Evolutionary conservation across 2,888 invertebrate species (phyloP), one percentile per base, ranked within the genome.

Genomic region (Priocnemis perturbator): DNA sequence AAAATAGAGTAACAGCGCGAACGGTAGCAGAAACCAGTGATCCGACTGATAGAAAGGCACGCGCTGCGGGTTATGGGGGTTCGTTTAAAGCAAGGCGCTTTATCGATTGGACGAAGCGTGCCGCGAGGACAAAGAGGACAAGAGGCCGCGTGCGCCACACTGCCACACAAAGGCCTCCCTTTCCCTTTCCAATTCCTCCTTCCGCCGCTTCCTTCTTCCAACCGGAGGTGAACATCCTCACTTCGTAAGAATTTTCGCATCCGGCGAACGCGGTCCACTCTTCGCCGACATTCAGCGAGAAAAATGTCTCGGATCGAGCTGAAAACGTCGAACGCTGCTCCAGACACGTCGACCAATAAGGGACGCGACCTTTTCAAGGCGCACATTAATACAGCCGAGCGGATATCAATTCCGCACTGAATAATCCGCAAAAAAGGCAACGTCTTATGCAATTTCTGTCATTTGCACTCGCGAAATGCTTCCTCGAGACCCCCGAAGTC

Each of bases 41-140:
- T 50, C 50, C 17, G 21, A 21, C 44, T 17, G 37, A 44, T 14
- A 26, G 56, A 14, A 53, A 23, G 23, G 53, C 53, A 23, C 48
- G 59, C 20, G n/a, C 3, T 15, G 20, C 5, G 21, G 17, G 17
- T 72, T 71, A 58, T 47, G 69, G 37, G 68, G 76, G 76, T 75
- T 79, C 73, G 78, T 72, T 83, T 83, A 75, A 77, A 73, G 73
- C 79, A 69, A 79, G 80, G 77, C 77, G 80, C 79, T 80, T 81
- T 82, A 84, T 84, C 83, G 83, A 84, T 84, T 84, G 81, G 66
- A 69, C 64, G 76, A 80, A 81, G 82, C 83, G 81, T 81, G 83
- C 79, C 81, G 81, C 77, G 74, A 74, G 82, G 82, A 84, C 83
- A 84, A 84, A 84, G 83, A 80, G 79, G 71, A 81, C 69, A 71